A percentile compares a stretch with the other conserved stretches of the same genome.
phyloP scores from a whole-genome alignment of 2,797 vertebrate species.

The Gadopsis marmoratus region DNA sequence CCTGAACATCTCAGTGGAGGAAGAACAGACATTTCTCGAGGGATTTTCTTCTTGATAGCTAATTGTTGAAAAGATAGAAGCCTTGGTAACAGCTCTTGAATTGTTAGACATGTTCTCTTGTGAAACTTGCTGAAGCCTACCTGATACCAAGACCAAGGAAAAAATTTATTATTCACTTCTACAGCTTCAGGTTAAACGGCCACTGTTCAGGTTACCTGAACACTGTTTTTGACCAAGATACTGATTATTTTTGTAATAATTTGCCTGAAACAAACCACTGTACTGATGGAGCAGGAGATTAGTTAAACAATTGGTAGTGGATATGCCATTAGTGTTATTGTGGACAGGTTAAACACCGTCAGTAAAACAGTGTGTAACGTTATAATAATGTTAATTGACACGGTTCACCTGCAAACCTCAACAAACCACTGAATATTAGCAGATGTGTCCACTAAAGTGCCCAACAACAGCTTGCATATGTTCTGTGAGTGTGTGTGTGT shows the following conservation, averaged over 20 bases:
- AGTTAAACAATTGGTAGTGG: conserved; percentile 11
- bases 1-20: conserved; percentile 23
- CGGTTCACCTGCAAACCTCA: conserved; percentile 59
- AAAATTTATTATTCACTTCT: neutral
- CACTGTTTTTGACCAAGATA: conserved; percentile 25
- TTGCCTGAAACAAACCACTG: conserved; percentile 55
- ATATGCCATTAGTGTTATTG: conserved; percentile 16
- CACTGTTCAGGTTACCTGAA: conserved; percentile 1
- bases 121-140: neutral
- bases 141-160: neutral
- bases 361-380: conserved; percentile 26
- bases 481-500: neutral
- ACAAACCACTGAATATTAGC: conserved; percentile 63
- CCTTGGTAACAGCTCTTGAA: conserved; percentile 7
- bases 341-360: conserved; percentile 33
- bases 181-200: conserved; percentile 8
- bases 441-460: conserved; percentile 50
- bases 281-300: conserved; percentile 26
- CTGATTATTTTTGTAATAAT: conserved; percentile 49
- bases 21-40: conserved; percentile 12
- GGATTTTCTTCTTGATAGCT: conserved; percentile 13
- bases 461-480: conserved; percentile 27
- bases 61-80: conserved; percentile 20
- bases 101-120: neutral
- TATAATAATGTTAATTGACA: conserved; percentile 49